phyloP scores from a whole-genome alignment of 2,888 invertebrate genomes.

The Agriopis aurantiaria region DNA sequence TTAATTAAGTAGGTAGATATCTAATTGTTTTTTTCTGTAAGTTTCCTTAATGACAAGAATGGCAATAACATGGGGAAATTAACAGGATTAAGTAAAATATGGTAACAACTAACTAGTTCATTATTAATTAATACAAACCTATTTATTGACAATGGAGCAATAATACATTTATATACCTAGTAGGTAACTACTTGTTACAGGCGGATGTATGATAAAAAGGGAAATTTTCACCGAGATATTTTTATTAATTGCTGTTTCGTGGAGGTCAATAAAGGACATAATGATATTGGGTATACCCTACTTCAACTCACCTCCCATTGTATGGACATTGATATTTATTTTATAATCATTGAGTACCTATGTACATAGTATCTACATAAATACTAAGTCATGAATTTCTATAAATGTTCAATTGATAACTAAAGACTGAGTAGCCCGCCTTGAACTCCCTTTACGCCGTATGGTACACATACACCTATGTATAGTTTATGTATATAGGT shows the following conservation, averaged over 20 bases:
- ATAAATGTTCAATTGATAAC: not conserved
- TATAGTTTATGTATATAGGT: constrained; percentile 24
- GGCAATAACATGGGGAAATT: not conserved
- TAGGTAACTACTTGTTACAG: not conserved
- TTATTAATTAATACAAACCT: not conserved
- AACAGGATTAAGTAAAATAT: not conserved
- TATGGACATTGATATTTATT: not conserved
- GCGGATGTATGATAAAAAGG: not conserved
- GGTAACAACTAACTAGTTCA: not conserved
- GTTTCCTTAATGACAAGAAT: not conserved
- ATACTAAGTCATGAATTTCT: not conserved
- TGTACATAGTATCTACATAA: no score
- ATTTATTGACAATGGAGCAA: no score
- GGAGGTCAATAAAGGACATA: constrained; percentile 16
- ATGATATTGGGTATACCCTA: not conserved
- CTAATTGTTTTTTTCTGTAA: not conserved
- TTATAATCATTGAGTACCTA: not conserved
- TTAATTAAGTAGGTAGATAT: no score
- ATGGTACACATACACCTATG: not conserved
- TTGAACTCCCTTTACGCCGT: constrained; percentile 28
- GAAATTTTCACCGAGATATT: not conserved
- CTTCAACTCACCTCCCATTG: not conserved
- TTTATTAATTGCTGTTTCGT: constrained; percentile 5
- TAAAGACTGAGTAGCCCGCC: constrained; percentile 12
- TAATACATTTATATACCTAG: no score